Conservation (phyloP, 2,113 vertebrate species). For the Phoenicopterus ruber region DNA sequence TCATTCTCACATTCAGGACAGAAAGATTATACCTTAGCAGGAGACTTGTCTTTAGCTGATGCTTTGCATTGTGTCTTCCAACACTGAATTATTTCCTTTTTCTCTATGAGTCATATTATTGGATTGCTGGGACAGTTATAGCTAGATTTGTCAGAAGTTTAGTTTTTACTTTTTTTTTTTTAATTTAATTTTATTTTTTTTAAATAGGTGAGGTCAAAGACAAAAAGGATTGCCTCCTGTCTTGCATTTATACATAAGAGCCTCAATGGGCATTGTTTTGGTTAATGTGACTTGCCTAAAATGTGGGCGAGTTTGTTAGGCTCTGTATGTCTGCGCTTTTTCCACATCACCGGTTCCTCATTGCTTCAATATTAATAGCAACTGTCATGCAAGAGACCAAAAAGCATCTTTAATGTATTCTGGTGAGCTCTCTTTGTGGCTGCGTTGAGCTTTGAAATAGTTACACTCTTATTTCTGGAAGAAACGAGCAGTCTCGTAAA, state of each 20-base stretch:
- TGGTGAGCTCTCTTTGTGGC: background rate
- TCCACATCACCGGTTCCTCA: background rate
- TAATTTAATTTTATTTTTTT: background rate
- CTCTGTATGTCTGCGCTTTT: background rate
- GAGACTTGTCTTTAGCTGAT: background rate
- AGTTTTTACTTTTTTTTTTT: background rate
- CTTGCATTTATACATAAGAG: background rate
- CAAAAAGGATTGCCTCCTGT: background rate
- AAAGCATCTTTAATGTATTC: background rate
- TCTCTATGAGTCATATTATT: background rate
- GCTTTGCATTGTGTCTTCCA: background rate
- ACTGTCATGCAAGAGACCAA: background rate
- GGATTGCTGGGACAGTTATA: background rate
- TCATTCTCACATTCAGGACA: background rate
- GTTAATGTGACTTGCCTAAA: background rate
- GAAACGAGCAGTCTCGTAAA: background rate
- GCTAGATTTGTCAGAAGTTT: background rate
- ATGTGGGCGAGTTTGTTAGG: background rate
- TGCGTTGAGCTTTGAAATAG: background rate
- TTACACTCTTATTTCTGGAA: background rate
- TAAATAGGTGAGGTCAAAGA: background rate
- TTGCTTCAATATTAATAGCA: slow-evolving; percentile 1
- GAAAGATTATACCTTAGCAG: background rate
- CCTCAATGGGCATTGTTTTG: background rate
- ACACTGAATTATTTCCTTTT: background rate